Base-by-base conservation (phyloP, 2,113 vertebrate genomes). In the Nanorana parkeri region DNA sequence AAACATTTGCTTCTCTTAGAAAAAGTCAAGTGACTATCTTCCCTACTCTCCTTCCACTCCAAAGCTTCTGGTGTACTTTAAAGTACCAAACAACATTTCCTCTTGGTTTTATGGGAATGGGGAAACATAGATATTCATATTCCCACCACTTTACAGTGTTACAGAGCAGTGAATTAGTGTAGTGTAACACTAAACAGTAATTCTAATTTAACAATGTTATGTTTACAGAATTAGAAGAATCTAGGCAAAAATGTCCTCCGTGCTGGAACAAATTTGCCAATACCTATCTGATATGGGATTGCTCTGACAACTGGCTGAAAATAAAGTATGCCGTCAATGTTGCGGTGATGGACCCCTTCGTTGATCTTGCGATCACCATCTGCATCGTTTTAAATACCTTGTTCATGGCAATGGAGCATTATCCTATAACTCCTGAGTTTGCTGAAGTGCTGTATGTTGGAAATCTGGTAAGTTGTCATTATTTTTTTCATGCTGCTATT, bases 321-420 rank as follows among this genome's bases (percentile, higher is more conserved):
- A 91, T 99, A 52, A 99, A 99, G 86, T 93, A 89, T 0, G 0
- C 93, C 0, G 88, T 98, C 67, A 93, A 94, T 80, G 79, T 95
- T 77, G 89, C 99, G 75, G 96, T 99, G 80, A 98, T 96, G 97
- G 98, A 99, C 88, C 98, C 98, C 4, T 98, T 98, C 88, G 93
- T 93, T 61, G 98, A 99, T 86, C 92, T 99, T 20, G 90, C 93
- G 60, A 98, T 99, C 84, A 99, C 98, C 17, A 95, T 97, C 71
- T 99, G 98, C 86, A 99, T 99, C 86, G 95, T 98, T 71, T 89
- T 99, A 83, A 99, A 99, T 86, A 99, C 98, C 17, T 55, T 98
- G 55, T 99, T 99, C 75, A 99, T 99, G 98, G 96, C 98, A 65
- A 98, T 99, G 96, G 98, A 99, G 73, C 95, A 97, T 87, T 89